Percentiles rank a stretch among this genome's conserved stretches.
Evolutionary conservation across 2,888 invertebrate species (phyloP).

Genomic region (Spialia ferax): DNA sequence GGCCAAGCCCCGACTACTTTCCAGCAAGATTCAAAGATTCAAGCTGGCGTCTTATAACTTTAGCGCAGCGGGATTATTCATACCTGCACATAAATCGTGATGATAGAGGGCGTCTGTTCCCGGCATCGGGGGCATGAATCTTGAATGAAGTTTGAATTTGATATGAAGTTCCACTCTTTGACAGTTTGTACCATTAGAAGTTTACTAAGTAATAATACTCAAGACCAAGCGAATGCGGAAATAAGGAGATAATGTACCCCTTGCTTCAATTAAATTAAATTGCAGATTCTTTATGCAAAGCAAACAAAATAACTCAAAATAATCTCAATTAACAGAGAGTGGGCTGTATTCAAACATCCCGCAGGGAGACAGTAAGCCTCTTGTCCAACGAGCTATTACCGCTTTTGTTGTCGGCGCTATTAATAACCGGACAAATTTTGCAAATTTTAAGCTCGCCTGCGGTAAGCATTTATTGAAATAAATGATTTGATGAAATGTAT

Average conservation of each 20-base stretch:
- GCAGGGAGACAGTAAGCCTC: neutral
- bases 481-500: neutral
- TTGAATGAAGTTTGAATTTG: constrained; percentile 31
- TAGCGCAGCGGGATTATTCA: constrained; percentile 31
- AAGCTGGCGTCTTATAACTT: constrained; percentile 23
- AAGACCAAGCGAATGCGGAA: too few species aligned
- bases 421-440: neutral
- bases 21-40: constrained; percentile 11
- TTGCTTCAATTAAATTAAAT: neutral
- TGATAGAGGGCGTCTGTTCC: constrained; percentile 26
- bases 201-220: neutral
- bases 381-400: constrained; percentile 1
- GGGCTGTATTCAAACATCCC: neutral
- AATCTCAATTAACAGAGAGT: neutral
- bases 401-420: constrained; percentile 2
- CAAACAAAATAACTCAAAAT: neutral
- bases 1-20: constrained; percentile 31
- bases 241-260: neutral
- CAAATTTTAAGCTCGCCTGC: neutral
- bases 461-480: neutral
- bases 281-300: too few species aligned
- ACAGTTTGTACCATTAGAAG: neutral
- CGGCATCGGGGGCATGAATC: constrained; percentile 18
- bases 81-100: constrained; percentile 16
- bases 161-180: constrained; percentile 14